Conservation (phyloP, 2,888 invertebrate species). For the Aporophyla nigra region DNA sequence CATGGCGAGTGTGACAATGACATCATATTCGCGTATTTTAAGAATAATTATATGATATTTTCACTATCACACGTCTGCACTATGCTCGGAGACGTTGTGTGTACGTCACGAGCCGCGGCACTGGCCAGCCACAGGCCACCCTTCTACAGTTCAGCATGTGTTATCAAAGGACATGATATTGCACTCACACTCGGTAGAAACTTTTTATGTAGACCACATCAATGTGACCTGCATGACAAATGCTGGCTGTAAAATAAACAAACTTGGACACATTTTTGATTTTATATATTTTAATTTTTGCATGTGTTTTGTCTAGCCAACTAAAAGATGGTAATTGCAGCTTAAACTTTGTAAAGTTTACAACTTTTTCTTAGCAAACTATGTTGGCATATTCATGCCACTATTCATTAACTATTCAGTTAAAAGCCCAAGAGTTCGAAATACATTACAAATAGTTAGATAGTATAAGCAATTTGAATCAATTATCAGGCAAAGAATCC, state of each 20-base stretch:
- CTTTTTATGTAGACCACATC: conserved; percentile 7
- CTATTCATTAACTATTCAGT: too few species aligned
- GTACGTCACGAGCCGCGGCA: conserved; percentile 29
- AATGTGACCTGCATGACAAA: conserved; percentile 40
- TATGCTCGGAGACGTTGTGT: conserved; percentile 16
- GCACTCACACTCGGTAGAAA: neutral
- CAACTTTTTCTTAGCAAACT: neutral
- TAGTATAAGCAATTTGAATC: neutral
- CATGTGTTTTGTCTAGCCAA: neutral
- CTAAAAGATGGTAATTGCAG: neutral
- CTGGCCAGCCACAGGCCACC: neutral
- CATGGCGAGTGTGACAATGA: conserved; percentile 73
- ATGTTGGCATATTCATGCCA: neutral
- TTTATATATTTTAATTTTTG: neutral
- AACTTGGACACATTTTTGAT: conserved; percentile 14
- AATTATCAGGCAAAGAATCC: neutral
- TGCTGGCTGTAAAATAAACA: conserved; percentile 26
- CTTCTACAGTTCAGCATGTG: neutral
- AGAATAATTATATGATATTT: conserved; percentile 67
- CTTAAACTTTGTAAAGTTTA: conserved; percentile 1
- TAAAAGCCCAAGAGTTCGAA: neutral
- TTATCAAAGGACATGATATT: conserved; percentile 16
- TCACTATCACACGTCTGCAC: conserved; percentile 59
- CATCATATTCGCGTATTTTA: conserved; percentile 81
- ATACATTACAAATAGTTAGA: neutral